These are phyloP conservation scores for Synergus itoensis DNA, from an alignment of 2,888 invertebrate species.

Conservation along the genomic window DNA sequence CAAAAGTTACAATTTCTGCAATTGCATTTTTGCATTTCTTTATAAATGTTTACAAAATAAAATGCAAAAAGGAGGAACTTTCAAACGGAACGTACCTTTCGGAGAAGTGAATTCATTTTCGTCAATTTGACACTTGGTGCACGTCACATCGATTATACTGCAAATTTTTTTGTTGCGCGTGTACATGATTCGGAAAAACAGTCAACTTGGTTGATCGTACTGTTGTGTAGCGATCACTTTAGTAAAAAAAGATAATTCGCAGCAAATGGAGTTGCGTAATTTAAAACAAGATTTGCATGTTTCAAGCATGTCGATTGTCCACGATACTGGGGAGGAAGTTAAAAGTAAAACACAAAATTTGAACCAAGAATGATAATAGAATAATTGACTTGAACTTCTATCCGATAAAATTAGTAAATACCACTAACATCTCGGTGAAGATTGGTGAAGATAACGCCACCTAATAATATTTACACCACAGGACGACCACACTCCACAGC, in stretches of 20 bases:
- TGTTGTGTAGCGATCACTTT: background rate
- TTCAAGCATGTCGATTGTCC: constrained; percentile 10
- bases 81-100: constrained; percentile 20
- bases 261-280: constrained; percentile 41
- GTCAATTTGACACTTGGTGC: constrained; percentile 14
- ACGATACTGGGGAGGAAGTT: constrained; percentile 7
- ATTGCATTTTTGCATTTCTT: background rate
- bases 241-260: constrained; percentile 33
- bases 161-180: background rate
- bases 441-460: too few relatives aligned
- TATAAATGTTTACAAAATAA: background rate
- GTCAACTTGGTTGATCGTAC: constrained; percentile 11
- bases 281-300: background rate
- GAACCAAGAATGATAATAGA: constrained; percentile 12
- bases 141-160: background rate
- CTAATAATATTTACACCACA: too few relatives aligned
- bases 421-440: background rate
- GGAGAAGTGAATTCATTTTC: constrained; percentile 50
- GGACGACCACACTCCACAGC: too few relatives aligned
- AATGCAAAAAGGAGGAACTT: background rate
- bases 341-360: background rate
- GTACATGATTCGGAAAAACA: constrained; percentile 21
- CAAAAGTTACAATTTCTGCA: too few relatives aligned
- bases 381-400: constrained; percentile 32
- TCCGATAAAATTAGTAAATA: constrained; percentile 13